Percentiles rank a stretch among this genome's conserved stretches.
Conservation (phyloP, 2,888 invertebrate genomes). For the Rhagium mordax region DNA sequence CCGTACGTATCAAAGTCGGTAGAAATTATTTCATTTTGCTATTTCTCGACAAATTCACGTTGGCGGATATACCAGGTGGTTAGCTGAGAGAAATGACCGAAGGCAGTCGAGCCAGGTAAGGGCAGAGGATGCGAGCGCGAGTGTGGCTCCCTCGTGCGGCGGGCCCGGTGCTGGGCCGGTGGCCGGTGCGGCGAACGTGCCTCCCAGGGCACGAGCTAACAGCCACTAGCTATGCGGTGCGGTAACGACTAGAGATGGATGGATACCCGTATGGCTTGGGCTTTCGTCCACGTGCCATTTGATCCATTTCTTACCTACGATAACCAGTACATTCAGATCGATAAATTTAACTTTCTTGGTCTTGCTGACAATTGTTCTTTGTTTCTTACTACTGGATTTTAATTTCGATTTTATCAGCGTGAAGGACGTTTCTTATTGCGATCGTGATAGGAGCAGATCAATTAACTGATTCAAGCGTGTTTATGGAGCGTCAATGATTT, state of each 20-base stretch:
- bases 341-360: background rate
- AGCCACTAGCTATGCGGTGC: background rate
- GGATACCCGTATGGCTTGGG: slow-evolving; percentile 48
- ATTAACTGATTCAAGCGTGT: background rate
- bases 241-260: slow-evolving; percentile 33
- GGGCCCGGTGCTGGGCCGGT: slow-evolving; percentile 2
- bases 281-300: slow-evolving; percentile 50
- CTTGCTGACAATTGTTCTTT: background rate
- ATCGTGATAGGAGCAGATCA: background rate
- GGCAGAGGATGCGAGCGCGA: slow-evolving; percentile 4
- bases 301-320: slow-evolving; percentile 28
- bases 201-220: slow-evolving; percentile 35
- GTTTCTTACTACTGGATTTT: background rate
- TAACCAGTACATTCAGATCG: background rate
- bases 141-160: slow-evolving; percentile 36
- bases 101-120: slow-evolving; percentile 9
- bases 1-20: background rate
- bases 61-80: background rate
- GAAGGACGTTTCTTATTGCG: background rate
- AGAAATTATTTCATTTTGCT: background rate
- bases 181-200: slow-evolving; percentile 33
- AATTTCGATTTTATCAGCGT: background rate
- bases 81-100: background rate
- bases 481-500: background rate
- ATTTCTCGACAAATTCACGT: background rate